Evolutionary conservation across 1,140 invertebrate genomes (phyloP).

Genomic region (Alviniconcha marisindica): DNA sequence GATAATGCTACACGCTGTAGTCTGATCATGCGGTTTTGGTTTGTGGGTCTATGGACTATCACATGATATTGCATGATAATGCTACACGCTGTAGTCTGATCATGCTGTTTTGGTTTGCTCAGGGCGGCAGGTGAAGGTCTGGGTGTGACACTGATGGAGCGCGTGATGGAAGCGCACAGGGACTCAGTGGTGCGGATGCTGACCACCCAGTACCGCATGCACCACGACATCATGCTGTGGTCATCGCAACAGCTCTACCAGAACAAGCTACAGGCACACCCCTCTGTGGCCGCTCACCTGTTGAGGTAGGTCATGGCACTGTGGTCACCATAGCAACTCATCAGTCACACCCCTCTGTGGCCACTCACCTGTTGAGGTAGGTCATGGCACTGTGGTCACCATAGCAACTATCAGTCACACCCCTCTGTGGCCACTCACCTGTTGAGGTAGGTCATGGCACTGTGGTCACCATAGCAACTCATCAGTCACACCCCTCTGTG

Average conservation of each 20-base stretch:
- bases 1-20: too few relatives aligned
- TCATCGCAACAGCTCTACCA: slow-evolving; percentile 78
- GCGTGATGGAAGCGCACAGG: slow-evolving; percentile 77
- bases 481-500: background rate
- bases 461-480: background rate
- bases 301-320: slow-evolving; percentile 69
- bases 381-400: slow-evolving; percentile 76
- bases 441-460: slow-evolving; percentile 70
- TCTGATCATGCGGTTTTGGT: too few relatives aligned
- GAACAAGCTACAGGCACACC: slow-evolving; percentile 76
- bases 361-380: slow-evolving; percentile 77
- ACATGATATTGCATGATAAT: too few relatives aligned
- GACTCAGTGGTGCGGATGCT: slow-evolving; percentile 77
- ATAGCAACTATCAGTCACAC: slow-evolving; percentile 77
- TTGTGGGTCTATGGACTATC: too few relatives aligned
- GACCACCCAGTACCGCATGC: slow-evolving; percentile 81
- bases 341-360: slow-evolving; percentile 33
- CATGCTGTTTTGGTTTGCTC: too few relatives aligned
- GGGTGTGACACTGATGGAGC: slow-evolving; percentile 80
- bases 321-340: background rate
- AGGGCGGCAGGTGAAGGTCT: slow-evolving; percentile 77
- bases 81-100: too few relatives aligned
- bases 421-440: slow-evolving; percentile 78
- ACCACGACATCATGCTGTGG: slow-evolving; percentile 81
- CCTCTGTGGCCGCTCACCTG: slow-evolving; percentile 78